Conservation (phyloP, 2,113 vertebrate genomes). For the Anguilla japonica region DNA sequence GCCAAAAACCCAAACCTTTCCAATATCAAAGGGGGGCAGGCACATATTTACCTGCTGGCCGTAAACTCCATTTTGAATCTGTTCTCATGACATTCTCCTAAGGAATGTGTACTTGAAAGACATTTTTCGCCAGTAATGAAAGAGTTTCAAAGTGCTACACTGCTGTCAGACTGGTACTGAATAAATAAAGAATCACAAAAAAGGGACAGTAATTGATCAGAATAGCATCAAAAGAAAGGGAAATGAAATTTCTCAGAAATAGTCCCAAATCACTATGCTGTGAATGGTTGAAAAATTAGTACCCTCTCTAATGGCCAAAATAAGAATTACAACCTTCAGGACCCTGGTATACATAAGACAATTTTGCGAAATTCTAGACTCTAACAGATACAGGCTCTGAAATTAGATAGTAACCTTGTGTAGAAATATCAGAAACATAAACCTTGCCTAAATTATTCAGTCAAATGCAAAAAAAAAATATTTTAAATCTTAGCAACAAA, state of each 20-base stretch:
- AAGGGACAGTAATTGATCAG: slow-evolving; percentile 68
- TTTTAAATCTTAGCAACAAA: too few species aligned
- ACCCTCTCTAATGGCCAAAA: too few species aligned
- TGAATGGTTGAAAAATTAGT: too few species aligned
- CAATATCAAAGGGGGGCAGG: slow-evolving; percentile 72
- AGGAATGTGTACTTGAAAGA: slow-evolving; percentile 60
- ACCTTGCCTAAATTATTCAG: too few species aligned
- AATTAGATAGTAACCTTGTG: too few species aligned
- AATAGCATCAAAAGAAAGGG: slow-evolving; percentile 36
- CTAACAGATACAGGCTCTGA: too few species aligned
- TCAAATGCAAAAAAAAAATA: too few species aligned
- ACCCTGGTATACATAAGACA: too few species aligned
- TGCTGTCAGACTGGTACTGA: slow-evolving; percentile 47
- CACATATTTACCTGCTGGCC: slow-evolving; percentile 72
- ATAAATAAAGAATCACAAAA: slow-evolving; percentile 52
- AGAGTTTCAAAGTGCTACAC: slow-evolving; percentile 56
- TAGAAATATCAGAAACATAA: too few species aligned
- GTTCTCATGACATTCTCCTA: slow-evolving; percentile 58
- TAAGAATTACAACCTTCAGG: too few species aligned
- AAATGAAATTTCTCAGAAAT: not conserved
- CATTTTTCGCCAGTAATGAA: slow-evolving; percentile 69
- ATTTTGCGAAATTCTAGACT: too few species aligned
- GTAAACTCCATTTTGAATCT: slow-evolving; percentile 70
- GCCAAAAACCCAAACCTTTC: slow-evolving; percentile 61
- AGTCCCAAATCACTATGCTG: too few species aligned